These are phyloP conservation scores for Anoura caudifer DNA, from an alignment of 2,113 vertebrate genomes.

Conservation along the genomic window DNA sequence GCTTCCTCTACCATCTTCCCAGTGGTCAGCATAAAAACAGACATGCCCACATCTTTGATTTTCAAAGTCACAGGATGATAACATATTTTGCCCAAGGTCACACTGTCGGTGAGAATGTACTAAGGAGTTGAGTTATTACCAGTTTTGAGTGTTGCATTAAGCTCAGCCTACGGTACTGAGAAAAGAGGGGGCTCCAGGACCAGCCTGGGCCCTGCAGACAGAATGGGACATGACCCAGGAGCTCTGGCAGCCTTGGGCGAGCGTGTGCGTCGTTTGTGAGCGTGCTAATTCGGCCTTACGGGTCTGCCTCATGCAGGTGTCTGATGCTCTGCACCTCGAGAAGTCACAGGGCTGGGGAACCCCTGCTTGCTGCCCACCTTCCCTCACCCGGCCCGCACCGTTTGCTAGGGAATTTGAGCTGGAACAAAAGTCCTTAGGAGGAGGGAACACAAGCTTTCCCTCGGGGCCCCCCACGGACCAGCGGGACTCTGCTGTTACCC, in stretches of 20 bases:
- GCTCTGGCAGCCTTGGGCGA: neutral
- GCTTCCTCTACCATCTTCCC: neutral
- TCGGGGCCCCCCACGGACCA: neutral
- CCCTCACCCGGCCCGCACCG: rapidly evolving
- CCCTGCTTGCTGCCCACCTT: rapidly evolving
- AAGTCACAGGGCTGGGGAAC: neutral
- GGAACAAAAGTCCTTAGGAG: rapidly evolving
- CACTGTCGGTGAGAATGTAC: rapidly evolving
- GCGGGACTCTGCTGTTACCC: rapidly evolving
- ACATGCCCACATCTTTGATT: neutral
- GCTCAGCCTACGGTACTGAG: rapidly evolving
- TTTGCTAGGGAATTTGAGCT: neutral
- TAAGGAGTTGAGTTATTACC: neutral
- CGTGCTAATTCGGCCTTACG: rapidly evolving
- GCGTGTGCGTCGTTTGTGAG: neutral
- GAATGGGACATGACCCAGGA: too few species aligned
- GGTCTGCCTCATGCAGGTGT: too few species aligned
- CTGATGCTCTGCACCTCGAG: neutral
- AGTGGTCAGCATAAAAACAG: neutral
- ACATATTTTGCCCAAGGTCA: neutral
- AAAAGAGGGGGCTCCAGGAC: neutral
- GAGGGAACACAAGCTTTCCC: too few species aligned
- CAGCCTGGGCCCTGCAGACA: neutral
- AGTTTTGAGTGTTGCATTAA: neutral
- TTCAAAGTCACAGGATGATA: neutral